Base-by-base conservation (phyloP, 2,888 invertebrate species). In the Coelinius sp. region DNA sequence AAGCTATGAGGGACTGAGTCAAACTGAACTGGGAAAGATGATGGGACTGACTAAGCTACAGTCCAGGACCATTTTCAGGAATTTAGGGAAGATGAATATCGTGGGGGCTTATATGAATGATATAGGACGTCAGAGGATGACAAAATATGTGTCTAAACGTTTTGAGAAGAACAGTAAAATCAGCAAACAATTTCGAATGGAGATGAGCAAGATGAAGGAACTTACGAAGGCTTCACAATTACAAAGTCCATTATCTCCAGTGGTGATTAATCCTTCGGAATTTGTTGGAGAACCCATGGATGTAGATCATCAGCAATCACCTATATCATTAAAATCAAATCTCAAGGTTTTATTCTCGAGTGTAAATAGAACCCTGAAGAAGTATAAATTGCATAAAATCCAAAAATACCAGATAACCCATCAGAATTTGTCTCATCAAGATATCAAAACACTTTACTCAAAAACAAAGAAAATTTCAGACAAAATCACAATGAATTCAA, bases 71-170 rank as follows among this genome's bases (percentile, higher is more conserved):
- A 78, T 90, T 38, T 67, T 89, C n/a, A 88, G 90, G 38, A 89
- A 89, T 76, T 80, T 91, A 20, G 84, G 85, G 41, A 89, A 85
- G 70, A 76, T 79, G 27, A 85, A 83, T 73, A 79, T 89, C n/a
- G 85, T 91, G 4, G 88, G 89, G 10, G 88, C 88, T 0, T 89
- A 90, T 74, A 88, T 90, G 83, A 88, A 89, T 53, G 91, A 91
- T 77, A 83, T 88, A 49, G 92, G 92, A 7, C 88, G 91, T 44
- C 91, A 92, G 77, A 86, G 91, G 52, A 86, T 89, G 0, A 86
- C 88, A 8, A 89, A 88, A 81, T 90, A 84, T 80, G 87, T 89
- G 0, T 83, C 86, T 0, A 84, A 83, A 53, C 85, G 81, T 69
- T 86, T 81, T 65, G 85, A 85, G 35, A 79, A 84, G 35, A 75